Percentiles rank a stretch among this genome's conserved stretches.
These are phyloP conservation scores for Caenorhabditis sinica DNA, from an alignment of 2,888 invertebrate species.

Conservation along the genomic window DNA sequence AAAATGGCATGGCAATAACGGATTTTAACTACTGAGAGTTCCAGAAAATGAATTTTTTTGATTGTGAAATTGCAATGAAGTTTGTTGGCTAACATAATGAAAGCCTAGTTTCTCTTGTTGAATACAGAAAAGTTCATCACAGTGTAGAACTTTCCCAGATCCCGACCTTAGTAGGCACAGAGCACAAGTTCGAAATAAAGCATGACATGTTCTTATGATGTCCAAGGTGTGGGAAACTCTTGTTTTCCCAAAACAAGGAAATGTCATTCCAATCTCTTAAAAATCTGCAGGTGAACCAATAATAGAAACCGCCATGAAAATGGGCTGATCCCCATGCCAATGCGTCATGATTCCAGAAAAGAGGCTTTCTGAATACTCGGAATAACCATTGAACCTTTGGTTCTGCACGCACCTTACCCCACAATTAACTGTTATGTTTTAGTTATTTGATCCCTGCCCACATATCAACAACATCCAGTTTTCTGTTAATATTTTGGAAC, in stretches of 20 bases:
- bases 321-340: constrained; percentile 8
- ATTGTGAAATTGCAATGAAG: not conserved
- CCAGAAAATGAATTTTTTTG: not conserved
- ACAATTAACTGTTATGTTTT: constrained; percentile 18
- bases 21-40: too few species aligned
- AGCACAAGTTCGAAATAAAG: not conserved
- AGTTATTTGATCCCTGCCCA: constrained; percentile 10
- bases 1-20: not conserved
- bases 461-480: constrained; percentile 1
- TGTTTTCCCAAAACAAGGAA: not conserved
- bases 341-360: constrained; percentile 8
- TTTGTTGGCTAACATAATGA: too few species aligned
- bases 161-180: not conserved
- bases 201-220: not conserved
- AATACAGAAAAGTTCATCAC: too few species aligned
- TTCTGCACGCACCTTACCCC: constrained; percentile 9
- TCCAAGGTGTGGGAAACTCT: not conserved
- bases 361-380: not conserved
- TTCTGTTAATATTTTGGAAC: not conserved
- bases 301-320: constrained; percentile 5
- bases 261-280: not conserved
- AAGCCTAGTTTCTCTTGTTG: too few species aligned
- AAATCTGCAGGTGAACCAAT: constrained; percentile 3
- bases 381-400: not conserved
- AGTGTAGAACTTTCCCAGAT: too few species aligned